Conservation (phyloP, 2,113 vertebrate genomes). For the Xenopus tropicalis region UCB_Xtro_10.0 CM004447.2:44941501-44942000, state of each 20-base stretch:
- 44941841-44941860: background rate
- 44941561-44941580: too few species aligned
- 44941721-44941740: constrained; percentile 4
- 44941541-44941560: too few species aligned
- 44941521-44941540: too few species aligned
- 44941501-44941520: too few species aligned
- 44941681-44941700: background rate
- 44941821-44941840: constrained; percentile 11
- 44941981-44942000: constrained; percentile 11
- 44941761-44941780: constrained; percentile 9
- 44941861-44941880: constrained; percentile 21
- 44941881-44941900: constrained; percentile 3
- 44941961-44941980: background rate
- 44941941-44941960: constrained; percentile 12
- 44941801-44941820: constrained; percentile 33
- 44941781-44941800: constrained; percentile 30
- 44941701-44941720: constrained; percentile 36
- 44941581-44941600: too few species aligned
- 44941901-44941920: constrained; percentile 19
- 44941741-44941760: background rate
- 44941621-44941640: too few species aligned
- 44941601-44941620: too few species aligned
- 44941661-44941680: too few species aligned
- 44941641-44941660: too few species aligned
- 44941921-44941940: constrained; percentile 10